Evolutionary conservation across 2,888 invertebrate genomes (phyloP).

Genomic region (Criorhina ranunculi): DNA sequence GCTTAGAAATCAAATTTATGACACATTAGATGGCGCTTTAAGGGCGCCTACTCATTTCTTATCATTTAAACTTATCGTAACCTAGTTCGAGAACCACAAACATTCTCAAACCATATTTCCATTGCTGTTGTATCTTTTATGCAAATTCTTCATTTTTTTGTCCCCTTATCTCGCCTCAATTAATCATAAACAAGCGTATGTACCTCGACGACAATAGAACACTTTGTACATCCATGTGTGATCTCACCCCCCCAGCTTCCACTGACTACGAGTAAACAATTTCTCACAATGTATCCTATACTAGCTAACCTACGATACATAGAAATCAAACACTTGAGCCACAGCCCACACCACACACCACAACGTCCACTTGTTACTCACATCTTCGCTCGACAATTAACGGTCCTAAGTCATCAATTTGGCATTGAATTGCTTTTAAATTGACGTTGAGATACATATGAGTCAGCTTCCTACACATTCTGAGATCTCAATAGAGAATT

Average conservation of each 20-base stretch:
- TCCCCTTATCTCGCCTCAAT: constrained; percentile 22
- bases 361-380: constrained; percentile 50
- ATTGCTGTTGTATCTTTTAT: constrained; percentile 12
- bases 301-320: constrained; percentile 7
- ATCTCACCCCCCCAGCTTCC: constrained; percentile 26
- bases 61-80: no score
- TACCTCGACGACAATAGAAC: constrained; percentile 34
- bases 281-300: background rate
- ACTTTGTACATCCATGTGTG: constrained; percentile 39
- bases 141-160: constrained; percentile 26
- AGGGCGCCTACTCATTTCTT: no score
- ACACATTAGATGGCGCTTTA: no score
- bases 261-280: background rate
- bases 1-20: no score
- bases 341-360: constrained; percentile 67
- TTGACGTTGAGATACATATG: constrained; percentile 62
- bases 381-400: constrained; percentile 64
- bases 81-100: background rate
- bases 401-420: constrained; percentile 66
- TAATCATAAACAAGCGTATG: constrained; percentile 37
- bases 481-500: constrained; percentile 12
- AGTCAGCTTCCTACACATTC: constrained; percentile 57
- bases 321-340: constrained; percentile 28
- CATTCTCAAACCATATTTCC: background rate
- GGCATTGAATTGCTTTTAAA: constrained; percentile 56